Evolutionary conservation across 2,797 vertebrate genomes (phyloP).

Genomic region (Hippocampus kuda): DNA sequence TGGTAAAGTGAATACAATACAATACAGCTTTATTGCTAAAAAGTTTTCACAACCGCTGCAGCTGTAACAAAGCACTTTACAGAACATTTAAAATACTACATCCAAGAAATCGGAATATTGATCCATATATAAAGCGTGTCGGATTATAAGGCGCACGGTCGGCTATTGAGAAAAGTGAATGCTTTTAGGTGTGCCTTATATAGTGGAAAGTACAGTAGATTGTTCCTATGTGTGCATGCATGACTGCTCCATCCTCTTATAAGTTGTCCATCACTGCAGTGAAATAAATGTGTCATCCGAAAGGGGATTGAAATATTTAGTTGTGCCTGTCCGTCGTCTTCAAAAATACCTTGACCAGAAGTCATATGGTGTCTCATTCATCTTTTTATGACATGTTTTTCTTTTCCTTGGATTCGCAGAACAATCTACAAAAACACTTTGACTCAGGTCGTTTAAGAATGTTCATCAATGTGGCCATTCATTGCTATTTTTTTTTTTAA

Average conservation of each 20-base stretch:
- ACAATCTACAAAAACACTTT: not conserved
- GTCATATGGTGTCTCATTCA: conserved; percentile 22
- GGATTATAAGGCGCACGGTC: too few relatives aligned
- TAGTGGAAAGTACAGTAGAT: too few relatives aligned
- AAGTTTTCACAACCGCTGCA: too few relatives aligned
- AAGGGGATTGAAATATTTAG: not conserved
- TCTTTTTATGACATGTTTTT: conserved; percentile 6
- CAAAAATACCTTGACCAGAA: conserved; percentile 11
- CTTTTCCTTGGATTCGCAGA: not conserved
- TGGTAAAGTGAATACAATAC: too few relatives aligned
- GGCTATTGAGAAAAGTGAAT: too few relatives aligned
- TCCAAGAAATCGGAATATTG: too few relatives aligned
- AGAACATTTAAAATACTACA: too few relatives aligned
- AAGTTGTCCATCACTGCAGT: not conserved
- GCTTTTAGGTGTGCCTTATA: too few relatives aligned
- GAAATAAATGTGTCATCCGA: not conserved
- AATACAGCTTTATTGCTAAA: too few relatives aligned
- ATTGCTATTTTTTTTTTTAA: not conserved
- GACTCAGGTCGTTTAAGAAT: not conserved
- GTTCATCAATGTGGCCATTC: not conserved
- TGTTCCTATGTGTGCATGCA: conserved; percentile 7
- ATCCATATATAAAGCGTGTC: too few relatives aligned
- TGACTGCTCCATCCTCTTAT: conserved; percentile 18
- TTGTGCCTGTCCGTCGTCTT: not conserved
- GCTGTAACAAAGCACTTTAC: too few relatives aligned